A percentile compares a stretch with the other conserved stretches of the same genome.
Evolutionary conservation across 2,113 vertebrate genomes (phyloP).

Genomic region (Beaufortia kweichowensis): DNA sequence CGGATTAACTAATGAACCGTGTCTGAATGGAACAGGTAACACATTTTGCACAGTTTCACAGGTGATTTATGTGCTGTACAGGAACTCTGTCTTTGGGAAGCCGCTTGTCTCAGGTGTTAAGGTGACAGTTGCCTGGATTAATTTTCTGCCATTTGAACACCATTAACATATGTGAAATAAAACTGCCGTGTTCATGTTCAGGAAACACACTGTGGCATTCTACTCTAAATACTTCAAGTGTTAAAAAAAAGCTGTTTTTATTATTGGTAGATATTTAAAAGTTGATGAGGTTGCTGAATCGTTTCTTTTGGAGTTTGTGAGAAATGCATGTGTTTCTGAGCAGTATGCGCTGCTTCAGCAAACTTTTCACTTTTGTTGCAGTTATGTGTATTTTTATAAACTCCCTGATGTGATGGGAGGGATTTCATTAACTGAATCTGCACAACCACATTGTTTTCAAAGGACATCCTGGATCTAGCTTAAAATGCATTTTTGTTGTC

Average conservation of each 20-base stretch:
- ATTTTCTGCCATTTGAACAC: not conserved
- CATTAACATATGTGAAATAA: conserved; percentile 5
- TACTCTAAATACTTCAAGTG: not conserved
- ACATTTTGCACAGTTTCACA: not conserved
- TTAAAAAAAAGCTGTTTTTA: not conserved
- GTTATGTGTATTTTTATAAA: not conserved
- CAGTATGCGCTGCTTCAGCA: conserved; percentile 1
- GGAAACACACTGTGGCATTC: not conserved
- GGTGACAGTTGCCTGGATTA: not conserved
- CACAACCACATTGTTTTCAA: not conserved
- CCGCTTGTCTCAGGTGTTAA: not conserved
- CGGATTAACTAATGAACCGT: not conserved
- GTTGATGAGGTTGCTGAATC: conserved; percentile 1
- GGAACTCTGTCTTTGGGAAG: not conserved
- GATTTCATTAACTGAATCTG: conserved; percentile 3
- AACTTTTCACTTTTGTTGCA: not conserved
- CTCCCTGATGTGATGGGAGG: not conserved
- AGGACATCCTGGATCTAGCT: not conserved
- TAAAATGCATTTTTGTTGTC: not conserved
- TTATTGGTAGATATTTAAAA: conserved; percentile 12
- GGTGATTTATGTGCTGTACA: not conserved
- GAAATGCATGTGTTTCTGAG: not conserved
- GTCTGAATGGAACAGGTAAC: not conserved
- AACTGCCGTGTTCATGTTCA: not conserved
- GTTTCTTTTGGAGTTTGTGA: not conserved